Conservation (phyloP, 2,113 vertebrate genomes). For the Toxostoma redivivum region DNA sequence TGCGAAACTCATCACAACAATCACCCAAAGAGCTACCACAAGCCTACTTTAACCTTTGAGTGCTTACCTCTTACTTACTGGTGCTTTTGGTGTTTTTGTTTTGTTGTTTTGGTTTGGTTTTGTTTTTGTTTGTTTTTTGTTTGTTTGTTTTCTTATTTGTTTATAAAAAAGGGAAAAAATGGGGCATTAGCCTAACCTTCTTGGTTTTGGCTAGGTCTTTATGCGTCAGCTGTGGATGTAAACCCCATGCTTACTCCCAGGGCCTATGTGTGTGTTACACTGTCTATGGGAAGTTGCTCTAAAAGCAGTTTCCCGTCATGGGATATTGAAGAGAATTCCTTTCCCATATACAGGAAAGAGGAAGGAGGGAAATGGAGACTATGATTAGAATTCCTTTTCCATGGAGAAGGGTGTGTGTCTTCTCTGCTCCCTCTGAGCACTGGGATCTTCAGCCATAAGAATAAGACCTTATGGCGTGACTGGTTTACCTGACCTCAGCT, state of each 20-base stretch:
- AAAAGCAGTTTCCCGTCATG: not conserved
- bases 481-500: not conserved
- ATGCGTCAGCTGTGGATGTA: not conserved
- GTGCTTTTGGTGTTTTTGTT: not conserved
- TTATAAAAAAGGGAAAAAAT: rapidly evolving
- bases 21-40: not conserved
- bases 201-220: not conserved
- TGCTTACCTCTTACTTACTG: not conserved
- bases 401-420: not conserved
- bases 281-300: not conserved
- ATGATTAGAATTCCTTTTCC: not conserved
- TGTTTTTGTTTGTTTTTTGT: not conserved
- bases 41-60: not conserved
- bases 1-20: not conserved
- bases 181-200: not conserved
- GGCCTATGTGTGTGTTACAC: not conserved
- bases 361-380: not conserved
- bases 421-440: not conserved
- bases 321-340: not conserved
- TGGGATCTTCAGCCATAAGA: rapidly evolving
- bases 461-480: not conserved
- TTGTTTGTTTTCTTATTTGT: not conserved
- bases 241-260: not conserved
- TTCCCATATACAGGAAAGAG: not conserved
- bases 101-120: too few species aligned